Base-by-base conservation (phyloP, 2,797 vertebrate genomes). In the Chiloscyllium punctatum region DNA sequence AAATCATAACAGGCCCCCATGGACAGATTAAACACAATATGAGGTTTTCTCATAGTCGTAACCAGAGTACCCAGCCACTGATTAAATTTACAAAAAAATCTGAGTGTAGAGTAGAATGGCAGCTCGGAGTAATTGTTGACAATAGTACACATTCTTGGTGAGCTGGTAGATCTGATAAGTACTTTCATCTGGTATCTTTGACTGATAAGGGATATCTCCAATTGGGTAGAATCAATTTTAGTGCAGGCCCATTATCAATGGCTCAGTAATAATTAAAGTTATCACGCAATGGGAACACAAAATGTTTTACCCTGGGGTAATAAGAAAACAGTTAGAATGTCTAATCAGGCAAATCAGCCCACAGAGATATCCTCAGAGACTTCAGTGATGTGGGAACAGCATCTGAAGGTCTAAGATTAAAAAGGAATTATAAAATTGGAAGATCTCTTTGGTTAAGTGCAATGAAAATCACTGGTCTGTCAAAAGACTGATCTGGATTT, bases 281-380 rank as follows among this genome's bases (percentile, higher is more conserved):
- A 92, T 92, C 90, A 92, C 62, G 90, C 90, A 69, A 92, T 92
- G 62, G 62, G 90, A 92, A 92, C 62, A 92, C 90, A 92, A 92
- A 92, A 92, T 68, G 37, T 68, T 66, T 92, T n/a, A 25, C 90
- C 23, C 90, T 69, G 18, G 90, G 90, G n/a, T 92, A 92, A 42
- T 92, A 92, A 69, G 90, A 92, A 92, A 92, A 92, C 90, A 92
- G 90, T 92, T 92, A 68, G 66, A 92, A 37, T 92, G 66, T 3
- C 62, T 68, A 68, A 92, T 92, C 90, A 25, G 62, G 90, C 21
- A 92, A 92, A 92, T 92, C 62, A 68, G n/a, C 66, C 57, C n/a
- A 42, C 18, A 92, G 18, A 68, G 57, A 68, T 92, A 68, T 92
- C 90, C 90, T 92, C n/a, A 69, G 90, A 69, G 90, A 69, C 62